Evolutionary conservation across 2,888 invertebrate species (phyloP), one percentile per base, ranked within the genome.

Genomic region (Taphrorychus bicolor): DNA sequence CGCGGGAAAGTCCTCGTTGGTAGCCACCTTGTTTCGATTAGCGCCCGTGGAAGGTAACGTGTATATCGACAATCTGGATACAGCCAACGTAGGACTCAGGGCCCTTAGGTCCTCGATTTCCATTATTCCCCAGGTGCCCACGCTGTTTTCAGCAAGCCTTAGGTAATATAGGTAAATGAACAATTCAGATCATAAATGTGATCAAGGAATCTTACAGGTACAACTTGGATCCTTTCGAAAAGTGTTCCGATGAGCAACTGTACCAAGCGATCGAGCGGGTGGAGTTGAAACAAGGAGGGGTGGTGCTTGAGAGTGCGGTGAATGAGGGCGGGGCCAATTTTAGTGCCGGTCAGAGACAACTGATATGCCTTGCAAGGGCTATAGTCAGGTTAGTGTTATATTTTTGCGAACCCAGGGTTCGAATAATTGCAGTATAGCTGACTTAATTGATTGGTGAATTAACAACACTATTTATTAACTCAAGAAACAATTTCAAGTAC

Each of bases 311-410:
- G 66, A 84, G 87, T 48, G 81, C 83, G 66, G 90, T 95, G 60
- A 88, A 87, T 45, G 89, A 94, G 71, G 91, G 92, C 5, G 95
- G 95, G 0, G 84, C 87, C 0, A 94, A 94, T 84, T 92, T 93
- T 78, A 95, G 95, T 79, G 91, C 91, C 9, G 96, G 96, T 0
- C 95, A 97, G 81, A 84, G 94, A 57, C 96, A 97, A 80, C 83
- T 96, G 57, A 84, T 97, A 59, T 97, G 96, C 77, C 83, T 97
- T 61, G 96, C 95, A 5, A 85, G 94, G 73, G 95, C 95, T 0
- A 91, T 97, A 70, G 85, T 96, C 0, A 85, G 91, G 51, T 69
- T 49, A 48, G 52, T 40, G 16, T n/a, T n/a, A n/a, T n/a, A n/a
- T n/a, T n/a, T n/a, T n/a, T n/a, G n/a, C n/a, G n/a, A n/a, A n/a